phyloP scores from a whole-genome alignment of 2,113 vertebrate genomes.

The Castor canadensis region DNA sequence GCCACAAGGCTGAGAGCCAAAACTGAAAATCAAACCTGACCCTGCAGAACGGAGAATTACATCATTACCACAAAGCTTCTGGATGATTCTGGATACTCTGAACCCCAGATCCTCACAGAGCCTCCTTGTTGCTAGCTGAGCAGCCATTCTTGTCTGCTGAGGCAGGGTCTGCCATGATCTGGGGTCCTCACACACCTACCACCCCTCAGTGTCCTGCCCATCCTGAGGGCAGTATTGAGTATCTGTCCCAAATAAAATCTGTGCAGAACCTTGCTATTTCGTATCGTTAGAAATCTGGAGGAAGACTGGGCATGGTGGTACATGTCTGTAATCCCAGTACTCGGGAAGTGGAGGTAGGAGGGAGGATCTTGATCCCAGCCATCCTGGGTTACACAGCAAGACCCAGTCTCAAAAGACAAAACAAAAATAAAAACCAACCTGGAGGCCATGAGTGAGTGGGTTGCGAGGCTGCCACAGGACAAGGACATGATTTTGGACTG shows the following conservation, averaged over 20 bases:
- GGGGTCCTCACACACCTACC: fast-evolving
- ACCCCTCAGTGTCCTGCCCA: neutral
- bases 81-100: neutral
- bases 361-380: too few relatives aligned
- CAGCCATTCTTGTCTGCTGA: too few relatives aligned
- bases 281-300: neutral
- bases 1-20: neutral
- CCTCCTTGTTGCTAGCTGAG: neutral
- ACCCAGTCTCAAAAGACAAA: too few relatives aligned
- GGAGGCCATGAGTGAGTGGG: neutral
- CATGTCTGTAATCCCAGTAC: too few relatives aligned
- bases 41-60: neutral
- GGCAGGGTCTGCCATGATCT: neutral
- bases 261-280: neutral
- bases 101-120: fast-evolving
- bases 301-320: too few relatives aligned
- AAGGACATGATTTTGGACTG: fast-evolving
- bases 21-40: neutral
- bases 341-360: too few relatives aligned
- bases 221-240: too few relatives aligned
- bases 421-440: too few relatives aligned
- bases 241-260: neutral
- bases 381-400: too few relatives aligned
- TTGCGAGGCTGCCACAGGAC: neutral
- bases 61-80: too few relatives aligned